Base-by-base conservation (phyloP, 2,888 invertebrate species). In the Fragum fragum region DNA sequence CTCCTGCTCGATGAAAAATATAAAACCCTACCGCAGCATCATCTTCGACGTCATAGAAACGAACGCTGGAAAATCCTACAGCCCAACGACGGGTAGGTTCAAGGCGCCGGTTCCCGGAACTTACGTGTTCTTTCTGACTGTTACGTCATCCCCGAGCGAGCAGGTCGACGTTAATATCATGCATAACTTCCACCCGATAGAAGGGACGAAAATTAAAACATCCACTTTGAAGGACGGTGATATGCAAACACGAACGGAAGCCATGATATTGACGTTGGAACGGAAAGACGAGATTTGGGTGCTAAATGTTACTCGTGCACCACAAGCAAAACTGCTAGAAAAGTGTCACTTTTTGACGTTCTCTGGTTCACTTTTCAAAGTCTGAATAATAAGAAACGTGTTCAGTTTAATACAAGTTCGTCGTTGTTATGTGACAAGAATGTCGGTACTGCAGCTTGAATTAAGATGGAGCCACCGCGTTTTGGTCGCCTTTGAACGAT, bases 271-370 rank as follows among this genome's bases (percentile, higher is more conserved):
- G 53, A 57, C 39, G 16, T 52, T 78, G 18, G 77, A 73, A 14
- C 52, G 55, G 55, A 53, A 68, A 5, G 77, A 73, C n/a, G 72
- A 73, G 42, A 39, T 78, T 7, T 78, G 77, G 77, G 36, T 78
- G 9, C 21, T 78, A 1, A 78, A 78, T 28, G 39, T 68, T 5
- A 78, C 77, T 16, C 42, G 69, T 6, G 21, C 23, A 5, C 18
- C 69, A 2, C 18, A 42, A 1, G 28, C 29, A 2, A 42, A 28
- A 28, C 26, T 21, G 6, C 28, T 69, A 11, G 52, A 52, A n/a
- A 52, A 52, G 2, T 42, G 47, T 16, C 47, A 47, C 28, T 69
- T 47, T 52, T 21, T 52, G 21, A 42, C 69, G 26, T 69, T 69
- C 42, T 69, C 69, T 1, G 69, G 69, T 7, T 69, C 14, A 9